Conservation (phyloP, 1,140 invertebrate species). For the Oscheius sp. region DNA sequence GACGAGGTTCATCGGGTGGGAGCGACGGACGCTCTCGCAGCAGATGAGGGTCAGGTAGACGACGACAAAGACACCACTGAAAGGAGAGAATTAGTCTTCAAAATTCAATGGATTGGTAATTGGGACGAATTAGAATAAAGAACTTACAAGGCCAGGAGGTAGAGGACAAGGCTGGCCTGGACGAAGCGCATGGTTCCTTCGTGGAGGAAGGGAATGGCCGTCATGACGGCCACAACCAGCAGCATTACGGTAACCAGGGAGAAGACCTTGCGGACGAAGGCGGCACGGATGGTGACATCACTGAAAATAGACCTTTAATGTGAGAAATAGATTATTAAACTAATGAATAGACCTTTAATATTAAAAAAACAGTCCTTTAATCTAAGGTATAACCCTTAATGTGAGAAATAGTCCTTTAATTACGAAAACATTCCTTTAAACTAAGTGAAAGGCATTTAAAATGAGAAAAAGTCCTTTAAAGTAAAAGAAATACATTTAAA, state of each 20-base stretch:
- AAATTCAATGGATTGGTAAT: background rate
- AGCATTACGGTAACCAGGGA: constrained; percentile 51
- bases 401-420: too few species aligned
- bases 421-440: too few species aligned
- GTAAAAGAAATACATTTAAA: too few species aligned
- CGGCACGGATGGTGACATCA: constrained; percentile 55
- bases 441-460: constrained; percentile 27
- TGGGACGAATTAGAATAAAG: background rate
- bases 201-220: constrained; percentile 53
- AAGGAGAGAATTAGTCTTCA: too few species aligned
- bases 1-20: constrained; percentile 52
- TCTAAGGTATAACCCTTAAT: too few species aligned
- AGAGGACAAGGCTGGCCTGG: constrained; percentile 30
- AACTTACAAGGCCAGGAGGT: constrained; percentile 36
- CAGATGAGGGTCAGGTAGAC: constrained; percentile 56
- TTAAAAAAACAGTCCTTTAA: background rate
- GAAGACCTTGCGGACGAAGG: constrained; percentile 55
- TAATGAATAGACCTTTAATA: constrained; percentile 32
- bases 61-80: constrained; percentile 50
- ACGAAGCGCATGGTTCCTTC: constrained; percentile 29
- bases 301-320: too few species aligned
- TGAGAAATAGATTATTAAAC: too few species aligned
- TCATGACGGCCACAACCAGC: constrained; percentile 53
- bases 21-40: constrained; percentile 53
- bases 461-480: too few species aligned